phyloP scores from a whole-genome alignment of 2,888 invertebrate genomes.

The Acleris sparsana region DNA sequence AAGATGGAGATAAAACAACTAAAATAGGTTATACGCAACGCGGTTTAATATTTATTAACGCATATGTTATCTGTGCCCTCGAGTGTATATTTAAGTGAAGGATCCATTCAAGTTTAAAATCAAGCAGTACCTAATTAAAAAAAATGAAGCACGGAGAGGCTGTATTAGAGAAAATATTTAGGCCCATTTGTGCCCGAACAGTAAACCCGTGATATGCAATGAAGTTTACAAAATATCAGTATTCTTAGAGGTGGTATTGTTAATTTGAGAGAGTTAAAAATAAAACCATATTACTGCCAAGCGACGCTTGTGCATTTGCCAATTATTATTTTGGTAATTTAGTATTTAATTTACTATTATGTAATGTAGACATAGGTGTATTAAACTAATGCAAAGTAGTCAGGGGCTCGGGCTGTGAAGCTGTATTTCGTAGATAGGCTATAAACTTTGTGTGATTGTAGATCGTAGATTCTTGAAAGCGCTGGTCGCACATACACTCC shows the following conservation, averaged over 20 bases:
- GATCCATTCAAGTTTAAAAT: too few species aligned
- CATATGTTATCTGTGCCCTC: too few species aligned
- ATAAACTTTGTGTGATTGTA: conserved; percentile 25
- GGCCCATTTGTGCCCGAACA: background rate
- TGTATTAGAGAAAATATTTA: too few species aligned
- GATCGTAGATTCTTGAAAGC: conserved; percentile 19
- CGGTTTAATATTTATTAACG: too few species aligned
- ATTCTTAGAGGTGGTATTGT: conserved; percentile 25
- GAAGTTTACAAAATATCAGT: conserved; percentile 29
- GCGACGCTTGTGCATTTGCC: conserved; percentile 32
- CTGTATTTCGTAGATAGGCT: conserved; percentile 47
- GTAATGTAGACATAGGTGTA: conserved; percentile 19
- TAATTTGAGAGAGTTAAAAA: conserved; percentile 18
- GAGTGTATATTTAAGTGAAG: too few species aligned
- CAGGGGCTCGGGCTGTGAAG: conserved; percentile 58
- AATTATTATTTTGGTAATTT: conserved; percentile 31
- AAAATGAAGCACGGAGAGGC: too few species aligned
- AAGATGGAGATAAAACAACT: too few species aligned
- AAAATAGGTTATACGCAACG: too few species aligned
- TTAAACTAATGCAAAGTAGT: conserved; percentile 30
- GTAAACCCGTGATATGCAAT: background rate
- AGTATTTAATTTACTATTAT: conserved; percentile 20
- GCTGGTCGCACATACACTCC: conserved; percentile 32
- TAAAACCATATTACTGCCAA: conserved; percentile 32
- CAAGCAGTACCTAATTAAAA: too few species aligned